Base-by-base conservation (phyloP, 2,113 vertebrate genomes). In the Notothenia rossii region DNA sequence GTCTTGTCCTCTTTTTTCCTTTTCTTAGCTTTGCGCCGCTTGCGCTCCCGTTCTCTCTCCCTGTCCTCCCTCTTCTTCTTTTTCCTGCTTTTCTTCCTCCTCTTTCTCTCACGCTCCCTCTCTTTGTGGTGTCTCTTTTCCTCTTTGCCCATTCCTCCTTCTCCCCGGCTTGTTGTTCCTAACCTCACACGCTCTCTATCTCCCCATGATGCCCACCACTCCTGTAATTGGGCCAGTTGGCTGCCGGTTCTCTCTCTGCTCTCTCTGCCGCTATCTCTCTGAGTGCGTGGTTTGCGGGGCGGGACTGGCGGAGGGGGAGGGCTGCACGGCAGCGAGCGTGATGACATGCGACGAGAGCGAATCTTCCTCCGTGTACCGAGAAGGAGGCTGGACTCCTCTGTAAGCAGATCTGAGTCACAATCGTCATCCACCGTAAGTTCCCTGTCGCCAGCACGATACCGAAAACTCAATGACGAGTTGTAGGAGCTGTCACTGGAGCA, bases 121-220 rank as follows among this genome's bases (percentile, higher is more conserved):
- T 95, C 94, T 77, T 94, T 95, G 71, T 94, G 92, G 49, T 93
- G 92, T 54, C 91, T 87, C 59, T 94, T 95, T 50, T 94, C 93
- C 2, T 93, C 93, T 75, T 89, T 92, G 8, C 73, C 73, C 4
- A 80, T 58, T 17, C 40, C 82, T 17, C 54, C 85, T 0, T 79
- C 78, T 14, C 60, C 88, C 7, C 77, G 68, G 10, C 29, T 69
- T 1, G 80, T 54, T 9, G 70, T 29, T 11, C 76, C 86, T 33
- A 69, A 70, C 40, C 87, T 90, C 0, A 25, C 79, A 60, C 90
- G 77, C 12, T 95, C 94, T 77, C 94, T 88, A 74, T 95, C 95
- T 0, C 90, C 95, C 95, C 95, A 95, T 0, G 93, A 94, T 4
- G 94, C 92, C 95, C 95, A 95, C 95, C 95, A 96, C 76, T 95